Evolutionary conservation across 1,140 invertebrate genomes (phyloP), one percentile per base, ranked within the genome.

Genomic region (Helicoverpa armigera): DNA sequence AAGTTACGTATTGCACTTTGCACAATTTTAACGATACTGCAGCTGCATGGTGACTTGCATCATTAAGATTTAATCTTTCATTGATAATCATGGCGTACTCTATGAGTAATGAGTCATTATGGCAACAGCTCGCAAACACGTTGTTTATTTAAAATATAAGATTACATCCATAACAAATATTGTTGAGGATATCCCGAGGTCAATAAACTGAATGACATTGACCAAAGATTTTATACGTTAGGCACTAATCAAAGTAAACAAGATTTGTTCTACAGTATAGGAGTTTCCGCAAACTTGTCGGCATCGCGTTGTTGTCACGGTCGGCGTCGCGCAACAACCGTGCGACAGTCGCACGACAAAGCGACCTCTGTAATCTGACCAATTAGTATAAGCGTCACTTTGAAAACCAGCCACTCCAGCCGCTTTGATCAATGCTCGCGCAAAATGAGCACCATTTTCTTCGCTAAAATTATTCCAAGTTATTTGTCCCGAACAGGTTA

Each of bases 311-410:
- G 67, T 58, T 75, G 69, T 82, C 80, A 78, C 75, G 81, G 79
- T 69, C 14, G 54, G 77, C 29, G 73, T 75, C 35, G 79, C 81
- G 81, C 82, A 69, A 85, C 83, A 81, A 74, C 70, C 77, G 79
- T 70, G 80, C 74, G 69, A 81, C 82, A 83, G 81, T 67, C 80
- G 54, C 69, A 72, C 75, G 63, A 84, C 61, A 84, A 84, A 85
- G 83, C 77, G 77, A 79, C 81, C 84, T 86, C 84, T 81, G 87
- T 88, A 93, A 91, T 89, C 86, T 79, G 86, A 92, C 86, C 87
- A 92, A 94, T 93, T 92, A 92, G 88, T 88, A 90, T 77, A 80
- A 61, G 83, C 86, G 92, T 92, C 91, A 92, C 85, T 88, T 88
- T 82, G 86, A 86, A 82, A 85, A 85, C 83, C 88, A 80, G 80